Conservation (phyloP, 2,113 vertebrate genomes). For the Callaeas wilsoni region DNA sequence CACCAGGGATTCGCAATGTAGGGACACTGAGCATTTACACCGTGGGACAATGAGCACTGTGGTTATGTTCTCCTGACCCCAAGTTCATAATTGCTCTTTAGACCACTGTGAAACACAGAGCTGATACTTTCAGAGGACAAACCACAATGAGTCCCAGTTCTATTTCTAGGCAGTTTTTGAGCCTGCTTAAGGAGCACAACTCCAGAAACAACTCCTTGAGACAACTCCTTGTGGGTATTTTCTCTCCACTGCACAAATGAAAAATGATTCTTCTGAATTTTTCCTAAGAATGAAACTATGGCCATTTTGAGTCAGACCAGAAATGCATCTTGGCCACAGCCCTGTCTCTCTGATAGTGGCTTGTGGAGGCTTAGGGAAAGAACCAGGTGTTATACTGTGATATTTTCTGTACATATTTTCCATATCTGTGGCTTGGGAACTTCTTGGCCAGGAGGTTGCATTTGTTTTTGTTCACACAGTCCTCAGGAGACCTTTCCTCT, state of each 20-base stretch:
- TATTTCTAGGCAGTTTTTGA: background rate
- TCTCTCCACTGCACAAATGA: background rate
- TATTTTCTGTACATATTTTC: background rate
- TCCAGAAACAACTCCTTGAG: background rate
- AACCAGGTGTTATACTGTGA: background rate
- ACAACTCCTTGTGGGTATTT: background rate
- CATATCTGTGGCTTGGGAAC: background rate
- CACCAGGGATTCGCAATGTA: fast-evolving
- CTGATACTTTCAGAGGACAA: background rate
- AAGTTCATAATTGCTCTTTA: background rate
- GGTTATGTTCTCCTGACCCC: background rate
- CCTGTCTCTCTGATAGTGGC: background rate
- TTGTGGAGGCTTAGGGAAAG: background rate
- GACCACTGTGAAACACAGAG: background rate
- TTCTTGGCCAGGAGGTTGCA: background rate
- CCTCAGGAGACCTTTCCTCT: background rate
- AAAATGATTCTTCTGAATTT: background rate
- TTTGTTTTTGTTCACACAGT: background rate
- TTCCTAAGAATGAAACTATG: background rate
- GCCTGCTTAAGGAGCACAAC: background rate
- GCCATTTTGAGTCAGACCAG: background rate
- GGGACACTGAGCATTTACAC: background rate
- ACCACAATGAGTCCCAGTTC: background rate
- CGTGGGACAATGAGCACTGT: background rate
- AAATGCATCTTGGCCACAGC: background rate